A percentile compares a stretch with the other conserved stretches of the same genome.
phyloP scores from a whole-genome alignment of 2,113 vertebrate species.

The Colaptes auratus region DNA sequence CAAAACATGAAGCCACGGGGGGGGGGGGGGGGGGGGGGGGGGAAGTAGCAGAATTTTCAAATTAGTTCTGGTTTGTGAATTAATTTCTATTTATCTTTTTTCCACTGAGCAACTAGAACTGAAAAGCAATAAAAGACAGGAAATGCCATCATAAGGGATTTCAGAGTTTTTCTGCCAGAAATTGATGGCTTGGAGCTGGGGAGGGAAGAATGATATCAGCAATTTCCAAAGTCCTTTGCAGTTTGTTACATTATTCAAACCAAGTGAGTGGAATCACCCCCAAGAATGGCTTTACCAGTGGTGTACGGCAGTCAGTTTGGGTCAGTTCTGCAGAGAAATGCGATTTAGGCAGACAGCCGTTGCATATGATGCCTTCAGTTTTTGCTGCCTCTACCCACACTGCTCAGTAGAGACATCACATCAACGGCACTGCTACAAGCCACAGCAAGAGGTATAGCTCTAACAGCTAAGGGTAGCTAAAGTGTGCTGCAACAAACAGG shows the following conservation, averaged over 20 bases:
- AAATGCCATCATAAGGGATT: not conserved
- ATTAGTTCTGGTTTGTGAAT: slow-evolving; percentile 57
- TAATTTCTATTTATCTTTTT: slow-evolving; percentile 20
- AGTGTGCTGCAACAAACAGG: not conserved
- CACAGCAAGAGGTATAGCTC: not conserved
- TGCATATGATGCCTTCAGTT: not conserved
- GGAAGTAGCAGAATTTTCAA: not conserved
- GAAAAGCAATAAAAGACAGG: not conserved
- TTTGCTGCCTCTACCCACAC: not conserved
- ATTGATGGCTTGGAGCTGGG: not conserved
- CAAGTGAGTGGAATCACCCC: not conserved
- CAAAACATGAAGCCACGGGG: too few relatives aligned
- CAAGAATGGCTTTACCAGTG: not conserved
- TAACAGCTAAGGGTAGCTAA: not conserved
- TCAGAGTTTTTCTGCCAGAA: not conserved
- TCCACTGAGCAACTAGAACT: slow-evolving; percentile 24
- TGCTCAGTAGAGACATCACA: rapidly evolving
- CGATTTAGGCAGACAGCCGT: not conserved
- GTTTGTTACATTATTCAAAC: not conserved
- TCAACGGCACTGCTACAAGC: not conserved
- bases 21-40: too few relatives aligned
- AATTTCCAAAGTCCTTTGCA: not conserved
- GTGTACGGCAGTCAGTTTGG: not conserved
- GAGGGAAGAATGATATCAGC: not conserved
- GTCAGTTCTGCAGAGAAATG: not conserved